Evolutionary conservation across 2,888 invertebrate genomes (phyloP).

Genomic region (Mythimna lalbum): DNA sequence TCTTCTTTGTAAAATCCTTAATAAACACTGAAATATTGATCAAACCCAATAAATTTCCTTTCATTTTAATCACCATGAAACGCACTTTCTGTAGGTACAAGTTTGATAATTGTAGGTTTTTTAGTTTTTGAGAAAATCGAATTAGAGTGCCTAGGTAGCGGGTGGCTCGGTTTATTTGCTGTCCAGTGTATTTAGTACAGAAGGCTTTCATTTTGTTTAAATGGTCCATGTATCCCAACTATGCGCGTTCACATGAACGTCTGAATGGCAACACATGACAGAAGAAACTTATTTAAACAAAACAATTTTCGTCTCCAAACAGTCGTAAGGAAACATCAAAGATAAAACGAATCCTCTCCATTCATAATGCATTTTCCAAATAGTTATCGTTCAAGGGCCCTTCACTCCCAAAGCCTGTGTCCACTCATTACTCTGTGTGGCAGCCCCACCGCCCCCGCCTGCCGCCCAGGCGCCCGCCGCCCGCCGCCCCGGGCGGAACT

Average conservation of each 20-base stretch:
- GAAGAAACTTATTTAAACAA: constrained; percentile 1
- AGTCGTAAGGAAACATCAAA: constrained; percentile 20
- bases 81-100: too few relatives aligned
- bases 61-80: too few relatives aligned
- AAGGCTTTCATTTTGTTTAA: background rate
- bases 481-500: constrained; percentile 22
- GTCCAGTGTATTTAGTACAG: background rate
- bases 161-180: too few relatives aligned
- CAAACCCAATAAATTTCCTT: too few relatives aligned
- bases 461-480: background rate
- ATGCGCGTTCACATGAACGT: background rate
- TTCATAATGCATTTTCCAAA: constrained; percentile 31
- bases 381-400: constrained; percentile 34
- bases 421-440: constrained; percentile 38
- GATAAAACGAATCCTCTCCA: constrained; percentile 3
- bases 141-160: too few relatives aligned
- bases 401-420: constrained; percentile 21
- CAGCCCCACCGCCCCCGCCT: constrained; percentile 6
- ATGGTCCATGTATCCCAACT: background rate
- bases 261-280: background rate
- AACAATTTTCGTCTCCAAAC: background rate
- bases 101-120: too few relatives aligned
- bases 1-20: too few relatives aligned
- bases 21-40: too few relatives aligned
- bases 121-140: too few relatives aligned